These are phyloP conservation scores for Sericinus montela DNA, from an alignment of 2,888 invertebrate species.

Conservation along the genomic window DNA sequence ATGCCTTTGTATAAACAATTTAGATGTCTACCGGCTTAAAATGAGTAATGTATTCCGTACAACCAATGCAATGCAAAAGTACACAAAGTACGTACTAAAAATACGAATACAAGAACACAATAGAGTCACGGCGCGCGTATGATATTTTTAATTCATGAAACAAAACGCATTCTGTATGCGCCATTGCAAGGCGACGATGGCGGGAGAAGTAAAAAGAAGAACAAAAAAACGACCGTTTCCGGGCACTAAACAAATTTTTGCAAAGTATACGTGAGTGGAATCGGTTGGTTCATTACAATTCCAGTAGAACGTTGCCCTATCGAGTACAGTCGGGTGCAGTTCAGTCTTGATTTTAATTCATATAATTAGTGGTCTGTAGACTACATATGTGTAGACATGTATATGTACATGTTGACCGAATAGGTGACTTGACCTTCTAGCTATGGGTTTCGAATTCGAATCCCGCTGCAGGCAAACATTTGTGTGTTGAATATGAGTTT, in stretches of 20 bases:
- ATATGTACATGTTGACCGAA: too few relatives aligned
- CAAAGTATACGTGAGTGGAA: constrained; percentile 42
- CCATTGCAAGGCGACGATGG: constrained; percentile 35
- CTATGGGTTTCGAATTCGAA: too few relatives aligned
- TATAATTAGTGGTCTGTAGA: too few relatives aligned
- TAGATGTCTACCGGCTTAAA: neutral
- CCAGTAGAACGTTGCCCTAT: constrained; percentile 2
- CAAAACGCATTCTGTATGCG: constrained; percentile 43
- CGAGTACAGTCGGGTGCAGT: neutral
- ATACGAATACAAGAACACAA: neutral
- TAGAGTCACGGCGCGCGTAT: constrained; percentile 27
- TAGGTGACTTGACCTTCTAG: too few relatives aligned
- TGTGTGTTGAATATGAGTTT: too few relatives aligned
- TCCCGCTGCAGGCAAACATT: too few relatives aligned
- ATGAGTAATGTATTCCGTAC: constrained; percentile 12
- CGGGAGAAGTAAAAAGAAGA: constrained; percentile 29
- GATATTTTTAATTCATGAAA: constrained; percentile 70
- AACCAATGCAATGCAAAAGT: neutral
- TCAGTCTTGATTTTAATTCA: too few relatives aligned
- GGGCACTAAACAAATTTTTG: constrained; percentile 54
- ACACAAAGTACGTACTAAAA: neutral
- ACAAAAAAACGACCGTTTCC: constrained; percentile 42
- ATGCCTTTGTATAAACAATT: too few relatives aligned
- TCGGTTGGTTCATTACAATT: constrained; percentile 26
- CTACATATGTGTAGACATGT: too few relatives aligned